These are phyloP conservation scores for Acropternis orthonyx DNA, from an alignment of 2,797 vertebrate species.

Conservation along the genomic window DNA sequence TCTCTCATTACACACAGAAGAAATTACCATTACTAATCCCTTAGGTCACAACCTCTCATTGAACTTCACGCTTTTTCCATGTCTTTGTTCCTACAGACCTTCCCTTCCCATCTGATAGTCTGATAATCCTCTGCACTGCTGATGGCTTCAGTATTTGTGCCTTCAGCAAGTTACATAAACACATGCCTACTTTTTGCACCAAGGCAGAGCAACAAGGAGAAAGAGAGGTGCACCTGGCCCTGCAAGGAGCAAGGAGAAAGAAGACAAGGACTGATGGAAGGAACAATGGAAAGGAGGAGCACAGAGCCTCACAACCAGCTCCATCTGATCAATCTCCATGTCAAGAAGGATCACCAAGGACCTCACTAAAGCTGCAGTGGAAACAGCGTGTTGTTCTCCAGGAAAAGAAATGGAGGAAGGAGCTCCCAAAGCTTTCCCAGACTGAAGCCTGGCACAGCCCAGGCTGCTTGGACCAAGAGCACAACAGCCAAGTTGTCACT, in stretches of 20 bases:
- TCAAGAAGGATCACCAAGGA: not conserved
- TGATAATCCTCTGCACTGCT: not conserved
- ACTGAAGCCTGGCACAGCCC: not conserved
- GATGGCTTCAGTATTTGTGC: not conserved
- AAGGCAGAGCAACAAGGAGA: not conserved
- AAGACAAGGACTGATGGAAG: not conserved
- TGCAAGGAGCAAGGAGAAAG: not conserved
- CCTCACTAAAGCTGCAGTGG: not conserved
- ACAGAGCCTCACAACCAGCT: not conserved
- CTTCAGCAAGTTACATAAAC: not conserved
- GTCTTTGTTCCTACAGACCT: conserved; percentile 1
- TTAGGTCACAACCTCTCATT: conserved; percentile 3
- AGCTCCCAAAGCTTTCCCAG: not conserved
- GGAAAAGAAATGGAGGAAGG: not conserved
- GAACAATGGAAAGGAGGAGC: not conserved
- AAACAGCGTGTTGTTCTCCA: not conserved
- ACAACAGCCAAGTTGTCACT: not conserved
- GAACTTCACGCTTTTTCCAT: conserved; percentile 3
- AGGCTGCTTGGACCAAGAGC: not conserved
- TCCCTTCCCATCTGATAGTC: conserved; percentile 14
- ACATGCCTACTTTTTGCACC: not conserved
- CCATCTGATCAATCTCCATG: fast-evolving
- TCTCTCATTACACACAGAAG: not conserved
- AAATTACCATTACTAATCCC: not conserved
- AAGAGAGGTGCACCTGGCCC: not conserved